Conservation (phyloP, 2,888 invertebrate species). For the Gastracanthus pulcherrimus region DNA sequence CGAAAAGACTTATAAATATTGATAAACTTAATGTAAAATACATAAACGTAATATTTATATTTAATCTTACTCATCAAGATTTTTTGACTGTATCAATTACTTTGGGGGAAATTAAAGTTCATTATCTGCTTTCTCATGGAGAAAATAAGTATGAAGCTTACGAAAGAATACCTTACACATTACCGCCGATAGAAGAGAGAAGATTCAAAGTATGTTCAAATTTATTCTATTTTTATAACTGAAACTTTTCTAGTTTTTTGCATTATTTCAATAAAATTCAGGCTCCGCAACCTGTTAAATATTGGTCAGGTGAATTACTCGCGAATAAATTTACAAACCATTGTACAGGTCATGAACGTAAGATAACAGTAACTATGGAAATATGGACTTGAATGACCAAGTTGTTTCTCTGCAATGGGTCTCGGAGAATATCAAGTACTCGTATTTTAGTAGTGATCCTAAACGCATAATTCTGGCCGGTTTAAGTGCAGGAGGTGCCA, state of each 20-base stretch:
- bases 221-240: not conserved
- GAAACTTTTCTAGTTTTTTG: no score
- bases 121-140: not conserved
- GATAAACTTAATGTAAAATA: no score
- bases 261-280: constrained; percentile 25
- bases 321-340: constrained; percentile 54
- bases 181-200: not conserved
- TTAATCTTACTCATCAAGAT: no score
- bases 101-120: not conserved
- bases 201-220: not conserved
- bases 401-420: constrained; percentile 85
- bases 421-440: constrained; percentile 82
- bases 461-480: constrained; percentile 84
- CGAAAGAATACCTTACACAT: not conserved
- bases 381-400: constrained; percentile 87
- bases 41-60: no score
- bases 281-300: constrained; percentile 58
- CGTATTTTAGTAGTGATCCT: constrained; percentile 88
- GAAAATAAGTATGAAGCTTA: not conserved
- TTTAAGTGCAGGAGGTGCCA: constrained; percentile 86
- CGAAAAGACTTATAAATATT: no score
- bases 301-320: constrained; percentile 60
- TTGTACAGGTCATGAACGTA: constrained; percentile 60
- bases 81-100: not conserved
- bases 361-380: constrained; percentile 76